Evolutionary conservation across 2,113 vertebrate species (phyloP).

Genomic region (Eudyptes chrysolophus): DNA sequence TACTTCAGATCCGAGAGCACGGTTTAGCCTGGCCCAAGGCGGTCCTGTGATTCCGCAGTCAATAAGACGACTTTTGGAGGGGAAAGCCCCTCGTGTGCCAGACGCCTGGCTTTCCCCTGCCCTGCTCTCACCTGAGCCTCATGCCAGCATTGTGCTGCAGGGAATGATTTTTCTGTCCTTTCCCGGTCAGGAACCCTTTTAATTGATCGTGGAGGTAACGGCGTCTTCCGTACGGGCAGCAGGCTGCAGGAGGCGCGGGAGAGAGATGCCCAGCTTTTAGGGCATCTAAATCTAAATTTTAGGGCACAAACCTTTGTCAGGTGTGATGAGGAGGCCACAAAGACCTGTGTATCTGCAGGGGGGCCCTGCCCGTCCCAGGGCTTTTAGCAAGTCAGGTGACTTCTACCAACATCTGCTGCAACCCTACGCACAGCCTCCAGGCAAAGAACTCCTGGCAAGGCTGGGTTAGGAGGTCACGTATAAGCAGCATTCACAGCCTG

Average conservation of each 20-base stretch:
- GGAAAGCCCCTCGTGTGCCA: background rate
- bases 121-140: background rate
- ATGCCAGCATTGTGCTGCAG: background rate
- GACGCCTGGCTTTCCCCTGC: background rate
- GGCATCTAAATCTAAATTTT: background rate
- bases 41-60: background rate
- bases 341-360: background rate
- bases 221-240: background rate
- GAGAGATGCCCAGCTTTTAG: background rate
- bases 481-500: background rate
- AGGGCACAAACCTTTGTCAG: background rate
- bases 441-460: background rate
- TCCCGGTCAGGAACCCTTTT: background rate
- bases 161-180: background rate
- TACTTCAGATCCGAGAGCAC: background rate
- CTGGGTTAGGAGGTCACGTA: background rate
- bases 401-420: background rate
- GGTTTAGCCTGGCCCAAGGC: background rate
- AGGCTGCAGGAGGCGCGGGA: background rate
- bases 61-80: background rate
- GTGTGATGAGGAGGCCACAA: background rate
- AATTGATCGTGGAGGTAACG: background rate
- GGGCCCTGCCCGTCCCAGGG: fast-evolving
- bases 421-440: background rate
- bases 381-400: background rate